phyloP scores from a whole-genome alignment of 2,797 vertebrate genomes.

The Percopsis omiscomaycus region DNA sequence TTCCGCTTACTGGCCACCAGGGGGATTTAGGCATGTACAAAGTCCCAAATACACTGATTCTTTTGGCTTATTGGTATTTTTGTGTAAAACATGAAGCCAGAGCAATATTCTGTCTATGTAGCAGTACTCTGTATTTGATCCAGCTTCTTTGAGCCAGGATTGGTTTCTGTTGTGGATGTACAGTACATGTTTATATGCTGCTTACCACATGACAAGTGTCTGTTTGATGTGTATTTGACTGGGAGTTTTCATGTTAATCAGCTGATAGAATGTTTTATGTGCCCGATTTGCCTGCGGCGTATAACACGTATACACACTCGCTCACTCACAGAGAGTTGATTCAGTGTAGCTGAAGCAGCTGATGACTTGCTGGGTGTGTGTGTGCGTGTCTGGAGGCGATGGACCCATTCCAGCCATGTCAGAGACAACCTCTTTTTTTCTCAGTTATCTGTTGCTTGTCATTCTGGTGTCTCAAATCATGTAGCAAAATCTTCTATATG shows the following conservation, averaged over 20 bases:
- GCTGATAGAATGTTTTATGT: slow-evolving; percentile 42
- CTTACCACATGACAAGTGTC: not conserved
- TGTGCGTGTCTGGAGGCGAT: slow-evolving; percentile 58
- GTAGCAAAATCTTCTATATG: no score
- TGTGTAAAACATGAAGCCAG: no score
- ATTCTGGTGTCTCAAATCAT: not conserved
- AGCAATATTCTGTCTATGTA: no score
- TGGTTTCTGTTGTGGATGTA: no score
- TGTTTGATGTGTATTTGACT: slow-evolving; percentile 3
- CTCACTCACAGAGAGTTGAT: slow-evolving; percentile 51
- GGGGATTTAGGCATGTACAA: no score
- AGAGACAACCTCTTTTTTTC: not conserved
- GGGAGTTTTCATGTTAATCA: slow-evolving; percentile 44
- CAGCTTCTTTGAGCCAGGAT: not conserved
- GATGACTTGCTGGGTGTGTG: slow-evolving; percentile 27
- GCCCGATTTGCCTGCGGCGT: slow-evolving; percentile 8
- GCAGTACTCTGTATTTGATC: no score
- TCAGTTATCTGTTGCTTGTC: not conserved
- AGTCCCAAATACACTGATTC: no score
- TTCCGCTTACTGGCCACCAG: no score
- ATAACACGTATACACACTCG: not conserved
- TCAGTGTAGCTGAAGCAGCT: slow-evolving; percentile 57
- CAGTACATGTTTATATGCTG: not conserved
- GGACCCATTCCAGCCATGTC: slow-evolving; percentile 9
- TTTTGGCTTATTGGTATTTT: no score